phyloP scores from a whole-genome alignment of 2,888 invertebrate genomes.

The Chloroclystis v-ata region DNA sequence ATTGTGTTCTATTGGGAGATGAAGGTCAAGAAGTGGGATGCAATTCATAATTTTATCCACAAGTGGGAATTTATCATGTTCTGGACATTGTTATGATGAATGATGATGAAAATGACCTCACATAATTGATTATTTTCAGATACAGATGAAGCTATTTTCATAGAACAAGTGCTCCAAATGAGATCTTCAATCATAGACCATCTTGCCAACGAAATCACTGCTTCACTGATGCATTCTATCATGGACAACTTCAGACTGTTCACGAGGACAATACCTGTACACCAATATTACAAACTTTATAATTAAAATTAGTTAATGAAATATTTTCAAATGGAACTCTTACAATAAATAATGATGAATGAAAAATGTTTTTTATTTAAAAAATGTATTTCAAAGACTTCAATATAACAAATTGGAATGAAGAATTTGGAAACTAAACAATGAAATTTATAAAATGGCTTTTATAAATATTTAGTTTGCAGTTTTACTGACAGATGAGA shows the following conservation, averaged over 20 bases:
- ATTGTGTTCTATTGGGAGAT: no score
- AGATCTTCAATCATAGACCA: conserved; percentile 55
- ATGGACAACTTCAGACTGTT: conserved; percentile 67
- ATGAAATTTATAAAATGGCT: conserved; percentile 1
- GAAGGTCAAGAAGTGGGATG: no score
- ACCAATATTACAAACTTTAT: conserved; percentile 58
- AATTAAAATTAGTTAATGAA: conserved; percentile 13
- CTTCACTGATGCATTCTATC: conserved; percentile 60
- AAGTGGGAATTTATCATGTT: no score
- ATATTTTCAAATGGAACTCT: no score
- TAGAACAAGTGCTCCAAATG: conserved; percentile 44
- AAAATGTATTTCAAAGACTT: background rate
- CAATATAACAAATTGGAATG: background rate
- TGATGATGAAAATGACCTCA: background rate
- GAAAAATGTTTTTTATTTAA: background rate
- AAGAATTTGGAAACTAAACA: background rate
- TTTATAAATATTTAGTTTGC: conserved; percentile 7
- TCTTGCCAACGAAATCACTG: conserved; percentile 61
- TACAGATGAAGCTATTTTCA: conserved; percentile 39
- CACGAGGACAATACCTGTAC: conserved; percentile 54
- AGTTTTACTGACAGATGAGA: background rate
- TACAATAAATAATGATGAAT: no score
- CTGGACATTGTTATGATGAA: no score
- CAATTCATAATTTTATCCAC: no score
- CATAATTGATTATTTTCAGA: conserved; percentile 37